These are phyloP conservation scores for Conus canariensis DNA, from an alignment of 2,888 invertebrate genomes.

Conservation along the genomic window DNA sequence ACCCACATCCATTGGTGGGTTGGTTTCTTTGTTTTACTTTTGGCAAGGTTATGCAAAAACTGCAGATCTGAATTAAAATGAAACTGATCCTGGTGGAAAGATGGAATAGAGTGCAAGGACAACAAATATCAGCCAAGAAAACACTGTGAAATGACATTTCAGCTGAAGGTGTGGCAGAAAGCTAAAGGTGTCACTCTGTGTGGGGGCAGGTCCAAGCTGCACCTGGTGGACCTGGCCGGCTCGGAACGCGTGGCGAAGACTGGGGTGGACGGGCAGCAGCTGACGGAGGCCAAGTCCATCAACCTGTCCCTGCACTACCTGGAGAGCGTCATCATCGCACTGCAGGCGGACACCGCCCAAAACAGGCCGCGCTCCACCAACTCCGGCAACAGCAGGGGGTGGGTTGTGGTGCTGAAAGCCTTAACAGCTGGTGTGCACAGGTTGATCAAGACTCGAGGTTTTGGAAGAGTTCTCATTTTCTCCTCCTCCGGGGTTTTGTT, in stretches of 20 bases:
- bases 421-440: too few relatives aligned
- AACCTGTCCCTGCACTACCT: constrained; percentile 76
- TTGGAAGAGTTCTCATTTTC: neutral
- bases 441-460: too few relatives aligned
- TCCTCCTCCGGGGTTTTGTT: too few relatives aligned
- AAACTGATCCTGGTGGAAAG: too few relatives aligned
- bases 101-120: too few relatives aligned
- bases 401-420: neutral
- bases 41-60: too few relatives aligned
- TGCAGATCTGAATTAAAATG: too few relatives aligned
- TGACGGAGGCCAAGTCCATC: constrained; percentile 75
- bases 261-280: constrained; percentile 71
- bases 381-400: neutral
- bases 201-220: constrained; percentile 72
- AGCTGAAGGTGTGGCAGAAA: too few relatives aligned
- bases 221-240: constrained; percentile 76
- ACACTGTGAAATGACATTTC: too few relatives aligned
- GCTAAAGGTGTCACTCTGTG: neutral
- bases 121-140: too few relatives aligned
- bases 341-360: constrained; percentile 63
- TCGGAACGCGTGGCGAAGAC: constrained; percentile 76
- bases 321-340: constrained; percentile 74
- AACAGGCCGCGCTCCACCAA: neutral
- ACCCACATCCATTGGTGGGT: too few relatives aligned
- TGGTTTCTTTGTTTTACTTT: too few relatives aligned